These are phyloP conservation scores for Ellobius talpinus DNA, from an alignment of 2,113 vertebrate genomes.

Conservation along the genomic window DNA sequence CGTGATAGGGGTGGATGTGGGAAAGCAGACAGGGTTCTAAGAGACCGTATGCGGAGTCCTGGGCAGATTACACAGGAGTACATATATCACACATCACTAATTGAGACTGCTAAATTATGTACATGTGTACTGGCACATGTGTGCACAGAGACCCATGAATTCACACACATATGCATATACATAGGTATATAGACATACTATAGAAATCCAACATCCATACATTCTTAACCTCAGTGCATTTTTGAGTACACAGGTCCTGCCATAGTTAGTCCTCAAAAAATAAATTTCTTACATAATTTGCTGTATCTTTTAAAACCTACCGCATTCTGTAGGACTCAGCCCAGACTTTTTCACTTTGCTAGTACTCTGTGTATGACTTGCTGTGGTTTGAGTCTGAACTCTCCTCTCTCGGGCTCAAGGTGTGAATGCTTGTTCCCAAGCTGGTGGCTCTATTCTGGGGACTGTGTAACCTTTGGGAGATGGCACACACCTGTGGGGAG, in stretches of 20 bases:
- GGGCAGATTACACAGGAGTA: too few species aligned
- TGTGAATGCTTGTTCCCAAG: not conserved
- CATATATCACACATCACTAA: too few species aligned
- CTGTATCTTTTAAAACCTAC: not conserved
- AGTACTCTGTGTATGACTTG: not conserved
- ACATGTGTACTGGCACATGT: accelerated
- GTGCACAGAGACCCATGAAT: too few species aligned
- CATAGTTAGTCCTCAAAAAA: not conserved
- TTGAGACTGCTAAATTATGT: not conserved
- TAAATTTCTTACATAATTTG: not conserved
- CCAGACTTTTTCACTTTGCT: too few species aligned
- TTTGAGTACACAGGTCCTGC: not conserved
- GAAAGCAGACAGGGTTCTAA: not conserved
- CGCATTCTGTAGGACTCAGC: too few species aligned
- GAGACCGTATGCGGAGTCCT: too few species aligned
- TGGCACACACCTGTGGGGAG: too few species aligned
- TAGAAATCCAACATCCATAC: not conserved
- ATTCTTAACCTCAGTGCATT: too few species aligned
- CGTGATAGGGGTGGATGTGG: accelerated
- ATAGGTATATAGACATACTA: not conserved
- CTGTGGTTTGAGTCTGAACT: not conserved
- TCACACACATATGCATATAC: not conserved
- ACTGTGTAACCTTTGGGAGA: not conserved
- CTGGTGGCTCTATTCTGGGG: not conserved
- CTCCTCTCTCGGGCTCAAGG: not conserved